Conservation (phyloP, 2,888 invertebrate species). For the Abrostola triplasia region DNA sequence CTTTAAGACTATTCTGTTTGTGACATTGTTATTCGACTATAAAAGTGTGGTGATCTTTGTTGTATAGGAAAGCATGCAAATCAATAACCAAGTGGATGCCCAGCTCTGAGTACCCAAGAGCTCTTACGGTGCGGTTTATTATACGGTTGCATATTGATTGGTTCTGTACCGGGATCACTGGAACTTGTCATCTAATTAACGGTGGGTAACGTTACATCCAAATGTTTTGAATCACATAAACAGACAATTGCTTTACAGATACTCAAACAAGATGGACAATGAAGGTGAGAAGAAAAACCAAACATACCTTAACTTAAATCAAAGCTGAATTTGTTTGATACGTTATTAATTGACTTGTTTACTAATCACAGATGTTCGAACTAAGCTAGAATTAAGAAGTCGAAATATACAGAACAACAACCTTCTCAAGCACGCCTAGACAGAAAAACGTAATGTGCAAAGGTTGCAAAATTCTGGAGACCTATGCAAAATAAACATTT, state of each 20-base stretch:
- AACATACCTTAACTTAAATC: slow-evolving; percentile 21
- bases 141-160: slow-evolving; percentile 85
- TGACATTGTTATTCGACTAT: slow-evolving; percentile 77
- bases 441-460: no score
- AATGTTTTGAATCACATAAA: slow-evolving; percentile 24
- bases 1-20: slow-evolving; percentile 72
- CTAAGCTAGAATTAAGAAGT: not conserved
- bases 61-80: slow-evolving; percentile 80
- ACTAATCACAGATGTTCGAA: slow-evolving; percentile 15
- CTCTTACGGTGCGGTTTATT: slow-evolving; percentile 77
- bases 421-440: no score
- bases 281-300: slow-evolving; percentile 22
- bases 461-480: no score
- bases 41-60: slow-evolving; percentile 79
- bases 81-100: slow-evolving; percentile 81
- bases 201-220: slow-evolving; percentile 68
- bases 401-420: slow-evolving; percentile 10
- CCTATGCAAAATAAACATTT: no score
- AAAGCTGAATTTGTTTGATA: slow-evolving; percentile 20
- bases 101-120: slow-evolving; percentile 72
- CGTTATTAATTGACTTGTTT: slow-evolving; percentile 33
- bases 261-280: slow-evolving; percentile 13
- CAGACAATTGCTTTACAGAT: slow-evolving; percentile 30
- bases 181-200: slow-evolving; percentile 71
- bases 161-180: slow-evolving; percentile 72